Base-by-base conservation (phyloP, 2,888 invertebrate species). In the Lampropteryx suffumata region DNA sequence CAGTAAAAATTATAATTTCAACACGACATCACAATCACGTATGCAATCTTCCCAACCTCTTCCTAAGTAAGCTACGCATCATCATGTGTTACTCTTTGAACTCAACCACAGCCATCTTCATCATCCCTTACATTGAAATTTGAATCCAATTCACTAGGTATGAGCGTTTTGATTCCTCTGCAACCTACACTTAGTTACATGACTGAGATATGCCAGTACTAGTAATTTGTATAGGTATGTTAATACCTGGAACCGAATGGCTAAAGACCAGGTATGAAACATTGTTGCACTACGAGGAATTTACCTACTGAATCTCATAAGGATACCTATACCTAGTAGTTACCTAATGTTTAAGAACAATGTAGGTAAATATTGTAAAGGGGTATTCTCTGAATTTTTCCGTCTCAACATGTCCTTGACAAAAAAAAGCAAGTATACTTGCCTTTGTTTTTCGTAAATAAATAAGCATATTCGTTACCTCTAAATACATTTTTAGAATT, bases 241-340 rank as follows among this genome's bases (percentile, higher is more conserved):
- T 29, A 27, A 26, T 55, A 50, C 51, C 42, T 45, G 50, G 32
- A 33, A 50, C 34, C 12, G 33, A 27, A 35, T 36, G 40, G 24
- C 27, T 30, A 45, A 47, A 32, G 24, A 47, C 14, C 49, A 47
- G 56, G 54, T 52, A 57, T 17, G 29, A 43, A 24, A 53, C 55
- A 47, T 53, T 57, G 49, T 57, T 44, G 37, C 12, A 26, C 8
- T 56, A 56, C 60, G 12, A 33, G 37, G 56, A 61, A 58, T 30
- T 36, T 51, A 47, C 30, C 24, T 48, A 35, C 37, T 32, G 13
- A 44, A 30, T 14, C 26, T 39, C 37, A 43, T 47, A 44, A 43
- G 30, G n/a, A n/a, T 34, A 30, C n/a, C 32, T 7, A 13, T 47
- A 47, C 13, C 32, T 50, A 49, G 26, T 50, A 37, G 29, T 35